phyloP scores from a whole-genome alignment of 2,113 vertebrate genomes.

The Madoqua kirkii region DNA sequence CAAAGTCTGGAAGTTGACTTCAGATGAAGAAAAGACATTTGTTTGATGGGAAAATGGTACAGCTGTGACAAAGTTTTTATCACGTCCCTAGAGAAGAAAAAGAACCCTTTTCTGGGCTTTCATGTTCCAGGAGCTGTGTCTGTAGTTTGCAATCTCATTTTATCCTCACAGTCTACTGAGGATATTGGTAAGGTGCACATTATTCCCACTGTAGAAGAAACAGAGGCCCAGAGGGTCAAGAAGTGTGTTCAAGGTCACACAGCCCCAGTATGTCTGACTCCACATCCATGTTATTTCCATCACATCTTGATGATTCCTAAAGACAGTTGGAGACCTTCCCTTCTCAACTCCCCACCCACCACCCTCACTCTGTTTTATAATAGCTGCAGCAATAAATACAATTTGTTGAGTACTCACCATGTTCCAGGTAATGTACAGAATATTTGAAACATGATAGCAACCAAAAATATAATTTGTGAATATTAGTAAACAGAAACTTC shows the following conservation, averaged over 20 bases:
- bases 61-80: neutral
- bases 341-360: fast-evolving
- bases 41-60: neutral
- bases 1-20: neutral
- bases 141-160: neutral
- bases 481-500: neutral
- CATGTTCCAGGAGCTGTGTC: neutral
- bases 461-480: neutral
- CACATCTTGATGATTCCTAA: neutral
- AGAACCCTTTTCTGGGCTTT: neutral
- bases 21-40: neutral
- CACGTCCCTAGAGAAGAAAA: neutral
- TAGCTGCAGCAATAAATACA: neutral
- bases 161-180: neutral
- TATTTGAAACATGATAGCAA: neutral
- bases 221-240: neutral
- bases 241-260: neutral
- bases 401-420: neutral
- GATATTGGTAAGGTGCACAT: neutral
- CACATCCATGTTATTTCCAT: neutral
- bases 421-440: neutral
- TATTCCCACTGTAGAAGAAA: neutral
- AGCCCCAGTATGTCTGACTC: neutral
- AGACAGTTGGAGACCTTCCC: neutral
- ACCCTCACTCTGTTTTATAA: neutral